Conservation (phyloP, 2,113 vertebrate species). For the Nycticebus coucang region DNA sequence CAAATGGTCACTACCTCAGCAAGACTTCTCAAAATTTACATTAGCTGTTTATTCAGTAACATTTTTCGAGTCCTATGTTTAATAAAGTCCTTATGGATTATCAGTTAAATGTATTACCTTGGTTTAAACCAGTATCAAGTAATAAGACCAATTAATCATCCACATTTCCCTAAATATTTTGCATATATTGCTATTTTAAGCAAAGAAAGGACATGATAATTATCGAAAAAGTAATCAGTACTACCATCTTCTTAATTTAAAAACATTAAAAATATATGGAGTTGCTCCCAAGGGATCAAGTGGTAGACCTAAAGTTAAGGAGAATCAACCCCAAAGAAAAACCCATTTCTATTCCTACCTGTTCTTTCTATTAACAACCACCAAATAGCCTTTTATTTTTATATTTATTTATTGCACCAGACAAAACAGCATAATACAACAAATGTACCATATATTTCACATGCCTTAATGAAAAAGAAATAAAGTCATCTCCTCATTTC, state of each 20-base stretch:
- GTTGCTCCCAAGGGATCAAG: background rate
- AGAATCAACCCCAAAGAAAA: conserved; percentile 25
- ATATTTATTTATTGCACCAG: background rate
- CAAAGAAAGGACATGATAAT: conserved; percentile 7
- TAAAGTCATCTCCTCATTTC: conserved; percentile 61
- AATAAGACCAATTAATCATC: background rate
- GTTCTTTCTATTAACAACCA: conserved; percentile 55
- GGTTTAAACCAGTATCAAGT: background rate
- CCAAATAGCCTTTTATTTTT: background rate
- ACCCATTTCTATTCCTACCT: conserved; percentile 57
- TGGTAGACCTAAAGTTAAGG: background rate
- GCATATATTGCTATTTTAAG: background rate
- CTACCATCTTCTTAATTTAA: background rate
- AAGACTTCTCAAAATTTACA: background rate
- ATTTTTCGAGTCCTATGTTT: background rate
- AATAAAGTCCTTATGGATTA: background rate
- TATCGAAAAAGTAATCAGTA: background rate
- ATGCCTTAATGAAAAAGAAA: conserved; percentile 3
- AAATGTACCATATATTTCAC: background rate
- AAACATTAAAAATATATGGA: background rate
- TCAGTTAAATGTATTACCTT: background rate
- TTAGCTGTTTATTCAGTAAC: background rate
- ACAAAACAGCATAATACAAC: background rate
- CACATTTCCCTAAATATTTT: conserved; percentile 37
- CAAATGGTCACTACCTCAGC: background rate